Percentiles rank a stretch among this genome's conserved stretches.
phyloP scores from a whole-genome alignment of 2,888 invertebrate genomes.

The Xanthorhoe spadicearia region DNA sequence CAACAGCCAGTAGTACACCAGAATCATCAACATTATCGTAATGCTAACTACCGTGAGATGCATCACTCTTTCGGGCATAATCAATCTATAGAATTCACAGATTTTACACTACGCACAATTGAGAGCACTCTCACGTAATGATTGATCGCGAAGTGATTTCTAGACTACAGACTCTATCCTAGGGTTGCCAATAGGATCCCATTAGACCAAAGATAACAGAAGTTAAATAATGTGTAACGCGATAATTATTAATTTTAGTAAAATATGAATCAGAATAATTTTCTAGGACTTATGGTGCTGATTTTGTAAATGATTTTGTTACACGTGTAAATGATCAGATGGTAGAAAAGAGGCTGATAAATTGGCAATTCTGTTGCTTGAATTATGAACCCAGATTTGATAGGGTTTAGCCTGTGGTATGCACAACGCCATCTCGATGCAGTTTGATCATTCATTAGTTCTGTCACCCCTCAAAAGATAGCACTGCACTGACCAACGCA shows the following conservation, averaged over 20 bases:
- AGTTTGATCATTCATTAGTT: constrained; percentile 14
- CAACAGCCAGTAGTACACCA: constrained; percentile 9
- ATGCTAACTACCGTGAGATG: neutral
- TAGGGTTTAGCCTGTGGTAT: neutral
- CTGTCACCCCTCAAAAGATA: constrained; percentile 5
- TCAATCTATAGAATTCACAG: neutral
- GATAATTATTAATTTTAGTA: neutral
- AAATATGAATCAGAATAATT: neutral
- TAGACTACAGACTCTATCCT: neutral
- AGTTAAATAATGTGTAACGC: no score
- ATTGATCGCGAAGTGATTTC: no score
- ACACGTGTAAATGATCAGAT: neutral
- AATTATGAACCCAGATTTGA: neutral
- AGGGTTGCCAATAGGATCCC: constrained; percentile 9
- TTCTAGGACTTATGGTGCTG: neutral
- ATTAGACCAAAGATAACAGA: no score
- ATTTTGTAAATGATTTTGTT: neutral
- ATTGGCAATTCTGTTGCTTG: neutral
- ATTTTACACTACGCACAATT: no score
- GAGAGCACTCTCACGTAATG: no score
- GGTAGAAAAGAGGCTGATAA: neutral
- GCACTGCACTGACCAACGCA: constrained; percentile 5
- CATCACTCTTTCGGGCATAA: neutral
- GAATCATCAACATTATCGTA: neutral
- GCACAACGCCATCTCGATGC: constrained; percentile 26